A percentile compares a stretch with the other conserved stretches of the same genome.
Evolutionary conservation across 1,140 invertebrate species (phyloP).

Genomic region (Eufriesea mexicana): DNA sequence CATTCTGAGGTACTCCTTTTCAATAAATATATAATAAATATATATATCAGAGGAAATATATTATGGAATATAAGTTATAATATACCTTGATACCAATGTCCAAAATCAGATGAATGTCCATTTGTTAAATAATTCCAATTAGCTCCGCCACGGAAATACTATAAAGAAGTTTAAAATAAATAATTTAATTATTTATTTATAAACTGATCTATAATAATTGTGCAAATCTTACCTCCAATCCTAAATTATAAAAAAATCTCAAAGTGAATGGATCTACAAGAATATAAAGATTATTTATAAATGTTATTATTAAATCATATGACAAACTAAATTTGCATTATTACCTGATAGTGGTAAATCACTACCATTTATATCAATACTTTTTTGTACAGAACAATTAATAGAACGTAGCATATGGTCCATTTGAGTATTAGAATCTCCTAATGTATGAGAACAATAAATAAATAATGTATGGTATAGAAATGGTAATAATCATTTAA

Average conservation of each 20-base stretch:
- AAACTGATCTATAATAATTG: constrained; percentile 4
- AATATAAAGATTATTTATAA: constrained; percentile 31
- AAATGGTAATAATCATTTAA: background rate
- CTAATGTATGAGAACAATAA: background rate
- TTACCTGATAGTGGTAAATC: constrained; percentile 85
- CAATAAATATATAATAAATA: background rate
- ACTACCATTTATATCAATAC: constrained; percentile 82
- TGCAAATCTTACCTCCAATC: constrained; percentile 81
- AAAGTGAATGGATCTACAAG: constrained; percentile 84
- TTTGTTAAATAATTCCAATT: constrained; percentile 52
- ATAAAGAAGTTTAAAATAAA: constrained; percentile 37
- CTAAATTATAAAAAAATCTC: constrained; percentile 87
- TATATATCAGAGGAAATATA: background rate
- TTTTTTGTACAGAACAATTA: constrained; percentile 82
- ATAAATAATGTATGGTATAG: background rate
- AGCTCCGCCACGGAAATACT: constrained; percentile 51
- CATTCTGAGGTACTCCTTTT: constrained; percentile 28
- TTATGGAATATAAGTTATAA: constrained; percentile 15
- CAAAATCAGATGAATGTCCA: constrained; percentile 15
- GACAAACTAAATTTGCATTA: constrained; percentile 35
- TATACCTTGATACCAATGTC: constrained; percentile 39
- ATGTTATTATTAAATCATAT: constrained; percentile 16
- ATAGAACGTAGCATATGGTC: constrained; percentile 63
- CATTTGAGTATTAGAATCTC: constrained; percentile 32
- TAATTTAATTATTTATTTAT: background rate